These are phyloP conservation scores for Lasioglossum zephyrum DNA, from an alignment of 2,888 invertebrate species.

Conservation along the genomic window DNA sequence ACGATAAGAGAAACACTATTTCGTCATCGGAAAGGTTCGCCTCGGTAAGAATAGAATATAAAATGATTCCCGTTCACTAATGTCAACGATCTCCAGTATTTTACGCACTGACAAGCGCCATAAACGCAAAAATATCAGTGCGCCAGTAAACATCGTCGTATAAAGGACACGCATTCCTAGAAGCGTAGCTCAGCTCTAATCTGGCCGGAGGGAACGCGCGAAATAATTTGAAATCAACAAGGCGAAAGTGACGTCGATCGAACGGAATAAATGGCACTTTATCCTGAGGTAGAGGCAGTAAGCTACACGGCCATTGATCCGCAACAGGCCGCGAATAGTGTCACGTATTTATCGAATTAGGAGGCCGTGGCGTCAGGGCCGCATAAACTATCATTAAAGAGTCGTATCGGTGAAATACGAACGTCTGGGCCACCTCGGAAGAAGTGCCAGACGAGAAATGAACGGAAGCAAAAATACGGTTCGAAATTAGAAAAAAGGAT, in stretches of 20 bases:
- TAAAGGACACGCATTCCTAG: constrained; percentile 7
- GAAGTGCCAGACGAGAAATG: not conserved
- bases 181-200: not conserved
- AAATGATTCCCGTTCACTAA: not conserved
- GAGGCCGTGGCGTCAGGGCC: not conserved
- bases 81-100: not conserved
- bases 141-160: not conserved
- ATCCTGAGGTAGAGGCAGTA: constrained; percentile 1
- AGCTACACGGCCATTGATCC: constrained; percentile 24
- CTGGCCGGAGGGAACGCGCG: constrained; percentile 1
- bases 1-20: not conserved
- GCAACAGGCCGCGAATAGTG: constrained; percentile 41
- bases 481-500: not conserved
- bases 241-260: constrained; percentile 16
- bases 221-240: constrained; percentile 50
- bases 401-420: constrained; percentile 54
- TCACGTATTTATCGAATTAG: constrained; percentile 28
- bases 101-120: not conserved
- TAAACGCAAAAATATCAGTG: not conserved
- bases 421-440: constrained; percentile 1
- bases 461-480: not conserved
- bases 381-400: constrained; percentile 65
- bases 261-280: constrained; percentile 34
- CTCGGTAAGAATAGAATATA: not conserved
- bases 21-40: not conserved